Evolutionary conservation across 2,888 invertebrate species (phyloP).

Genomic region (Agonopterix subpropinquella): DNA sequence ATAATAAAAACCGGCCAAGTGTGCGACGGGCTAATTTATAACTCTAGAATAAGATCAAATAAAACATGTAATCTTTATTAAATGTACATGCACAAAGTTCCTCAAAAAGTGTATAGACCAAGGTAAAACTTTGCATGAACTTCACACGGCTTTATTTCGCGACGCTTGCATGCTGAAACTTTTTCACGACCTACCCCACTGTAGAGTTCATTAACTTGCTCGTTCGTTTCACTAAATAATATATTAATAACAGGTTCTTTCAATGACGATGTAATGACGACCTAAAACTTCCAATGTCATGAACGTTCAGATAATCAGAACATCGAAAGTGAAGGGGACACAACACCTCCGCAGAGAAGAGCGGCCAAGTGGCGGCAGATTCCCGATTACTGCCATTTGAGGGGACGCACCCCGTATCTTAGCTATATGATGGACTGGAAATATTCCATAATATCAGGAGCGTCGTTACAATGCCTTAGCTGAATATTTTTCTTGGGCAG

Average conservation of each 20-base stretch:
- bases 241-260: too few species aligned
- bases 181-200: conserved; percentile 30
- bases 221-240: neutral
- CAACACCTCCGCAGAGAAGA: conserved; percentile 14
- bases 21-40: too few species aligned
- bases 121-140: neutral
- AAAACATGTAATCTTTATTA: too few species aligned
- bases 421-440: conserved; percentile 65
- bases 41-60: too few species aligned
- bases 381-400: conserved; percentile 56
- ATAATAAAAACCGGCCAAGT: too few species aligned
- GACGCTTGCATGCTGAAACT: conserved; percentile 11
- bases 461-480: conserved; percentile 69
- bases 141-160: neutral
- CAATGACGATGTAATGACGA: too few species aligned
- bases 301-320: conserved; percentile 1
- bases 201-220: conserved; percentile 7
- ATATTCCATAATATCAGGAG: conserved; percentile 69
- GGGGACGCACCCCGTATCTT: conserved; percentile 55
- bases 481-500: conserved; percentile 74
- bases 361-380: conserved; percentile 54
- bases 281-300: too few species aligned
- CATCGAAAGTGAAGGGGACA: conserved; percentile 39
- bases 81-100: too few species aligned
- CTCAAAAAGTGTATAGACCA: too few species aligned